phyloP scores from a whole-genome alignment of 2,113 vertebrate species.

The Ursus arctos region DNA sequence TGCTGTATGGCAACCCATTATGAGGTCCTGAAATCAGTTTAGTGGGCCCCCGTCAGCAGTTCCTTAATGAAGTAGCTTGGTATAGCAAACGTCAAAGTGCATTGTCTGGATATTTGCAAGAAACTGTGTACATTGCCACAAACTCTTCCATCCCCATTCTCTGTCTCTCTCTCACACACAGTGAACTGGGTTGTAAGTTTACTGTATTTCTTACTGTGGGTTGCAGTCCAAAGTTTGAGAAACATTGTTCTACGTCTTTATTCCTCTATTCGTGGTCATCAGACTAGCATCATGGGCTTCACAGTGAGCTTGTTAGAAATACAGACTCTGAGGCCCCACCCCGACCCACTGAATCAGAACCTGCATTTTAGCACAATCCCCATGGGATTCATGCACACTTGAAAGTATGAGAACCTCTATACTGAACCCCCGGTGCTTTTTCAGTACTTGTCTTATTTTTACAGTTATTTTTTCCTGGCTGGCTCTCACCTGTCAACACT shows the following conservation, averaged over 20 bases:
- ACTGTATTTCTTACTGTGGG: background rate
- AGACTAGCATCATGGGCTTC: background rate
- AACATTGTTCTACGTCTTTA: background rate
- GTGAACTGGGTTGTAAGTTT: background rate
- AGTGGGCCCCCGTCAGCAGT: background rate
- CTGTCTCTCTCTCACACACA: accelerated
- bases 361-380: background rate
- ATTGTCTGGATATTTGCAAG: background rate
- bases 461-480: background rate
- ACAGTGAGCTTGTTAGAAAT: background rate
- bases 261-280: background rate
- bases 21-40: background rate
- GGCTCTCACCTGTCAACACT: constrained; percentile 2
- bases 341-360: background rate
- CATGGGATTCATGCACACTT: background rate
- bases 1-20: background rate
- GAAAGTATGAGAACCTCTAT: background rate
- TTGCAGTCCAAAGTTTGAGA: background rate
- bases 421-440: background rate
- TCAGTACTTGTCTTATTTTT: background rate
- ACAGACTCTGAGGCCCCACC: background rate
- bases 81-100: background rate
- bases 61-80: background rate
- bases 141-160: accelerated
- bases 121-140: background rate